Evolutionary conservation across 2,113 vertebrate genomes (phyloP).

Genomic region (Zosterops borbonicus): DNA sequence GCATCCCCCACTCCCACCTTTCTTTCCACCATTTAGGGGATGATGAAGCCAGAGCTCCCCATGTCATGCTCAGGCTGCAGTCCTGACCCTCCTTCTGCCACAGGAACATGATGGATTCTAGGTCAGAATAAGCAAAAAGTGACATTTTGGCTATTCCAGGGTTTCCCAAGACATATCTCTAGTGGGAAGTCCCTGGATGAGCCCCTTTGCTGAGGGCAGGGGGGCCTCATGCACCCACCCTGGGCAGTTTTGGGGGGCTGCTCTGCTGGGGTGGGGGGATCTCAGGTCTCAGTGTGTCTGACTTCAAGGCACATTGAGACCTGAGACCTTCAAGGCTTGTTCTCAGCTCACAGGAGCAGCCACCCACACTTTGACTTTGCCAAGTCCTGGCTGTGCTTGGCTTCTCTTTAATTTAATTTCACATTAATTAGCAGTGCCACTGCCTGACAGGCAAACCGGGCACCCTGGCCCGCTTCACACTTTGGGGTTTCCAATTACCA

Average conservation of each 20-base stretch:
- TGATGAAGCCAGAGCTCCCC: background rate
- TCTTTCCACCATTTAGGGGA: background rate
- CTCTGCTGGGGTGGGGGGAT: background rate
- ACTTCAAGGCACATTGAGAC: background rate
- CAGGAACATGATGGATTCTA: background rate
- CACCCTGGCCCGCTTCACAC: background rate
- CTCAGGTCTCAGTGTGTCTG: background rate
- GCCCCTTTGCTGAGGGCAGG: background rate
- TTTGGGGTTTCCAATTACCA: background rate
- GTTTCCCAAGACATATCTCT: background rate
- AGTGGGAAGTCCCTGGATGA: background rate
- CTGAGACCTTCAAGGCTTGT: background rate
- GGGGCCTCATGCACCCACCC: rapidly evolving
- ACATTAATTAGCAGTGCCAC: background rate
- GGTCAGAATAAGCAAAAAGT: background rate
- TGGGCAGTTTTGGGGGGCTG: background rate
- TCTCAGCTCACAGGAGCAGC: background rate
- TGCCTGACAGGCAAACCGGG: background rate
- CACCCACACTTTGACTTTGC: background rate
- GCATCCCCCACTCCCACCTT: rapidly evolving
- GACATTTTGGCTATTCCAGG: background rate
- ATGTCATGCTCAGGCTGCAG: rapidly evolving
- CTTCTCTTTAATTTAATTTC: background rate
- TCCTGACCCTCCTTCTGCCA: background rate
- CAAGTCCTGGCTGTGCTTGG: background rate